Conservation (phyloP, 2,797 vertebrate species). For the Enteromius trimaculatus region DNA sequence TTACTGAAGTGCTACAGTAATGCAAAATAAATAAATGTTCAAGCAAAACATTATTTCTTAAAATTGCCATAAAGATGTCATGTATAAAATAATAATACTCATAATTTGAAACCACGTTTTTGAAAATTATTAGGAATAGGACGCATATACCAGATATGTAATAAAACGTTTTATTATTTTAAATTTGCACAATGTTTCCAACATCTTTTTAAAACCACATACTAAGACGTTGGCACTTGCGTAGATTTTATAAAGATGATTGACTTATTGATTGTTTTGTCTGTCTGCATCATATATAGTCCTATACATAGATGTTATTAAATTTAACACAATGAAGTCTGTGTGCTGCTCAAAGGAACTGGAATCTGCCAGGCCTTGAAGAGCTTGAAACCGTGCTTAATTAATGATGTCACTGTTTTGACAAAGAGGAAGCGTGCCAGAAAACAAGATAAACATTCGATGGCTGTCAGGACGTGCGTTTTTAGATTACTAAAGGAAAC, state of each 20-base stretch:
- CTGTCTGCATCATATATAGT: not conserved
- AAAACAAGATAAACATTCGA: constrained; percentile 70
- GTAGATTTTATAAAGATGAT: not conserved
- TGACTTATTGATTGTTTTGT: not conserved
- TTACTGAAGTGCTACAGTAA: too few relatives aligned
- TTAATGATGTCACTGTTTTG: constrained; percentile 77
- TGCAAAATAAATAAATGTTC: not conserved
- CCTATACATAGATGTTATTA: not conserved
- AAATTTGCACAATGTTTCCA: not conserved
- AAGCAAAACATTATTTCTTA: not conserved
- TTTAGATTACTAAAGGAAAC: constrained; percentile 64
- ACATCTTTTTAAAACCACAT: not conserved
- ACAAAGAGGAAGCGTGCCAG: constrained; percentile 69
- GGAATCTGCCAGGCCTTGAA: constrained; percentile 49
- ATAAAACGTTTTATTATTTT: not conserved
- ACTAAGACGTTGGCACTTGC: not conserved
- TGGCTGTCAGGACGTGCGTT: constrained; percentile 56
- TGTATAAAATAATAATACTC: not conserved
- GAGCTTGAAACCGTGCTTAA: constrained; percentile 65
- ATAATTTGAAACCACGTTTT: not conserved
- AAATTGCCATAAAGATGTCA: not conserved
- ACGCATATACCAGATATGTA: not conserved
- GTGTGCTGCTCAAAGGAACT: constrained; percentile 36
- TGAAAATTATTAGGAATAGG: not conserved
- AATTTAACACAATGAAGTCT: constrained; percentile 24